Evolutionary conservation across 2,888 invertebrate genomes (phyloP).

Genomic region (Oxystoma pomonae): DNA sequence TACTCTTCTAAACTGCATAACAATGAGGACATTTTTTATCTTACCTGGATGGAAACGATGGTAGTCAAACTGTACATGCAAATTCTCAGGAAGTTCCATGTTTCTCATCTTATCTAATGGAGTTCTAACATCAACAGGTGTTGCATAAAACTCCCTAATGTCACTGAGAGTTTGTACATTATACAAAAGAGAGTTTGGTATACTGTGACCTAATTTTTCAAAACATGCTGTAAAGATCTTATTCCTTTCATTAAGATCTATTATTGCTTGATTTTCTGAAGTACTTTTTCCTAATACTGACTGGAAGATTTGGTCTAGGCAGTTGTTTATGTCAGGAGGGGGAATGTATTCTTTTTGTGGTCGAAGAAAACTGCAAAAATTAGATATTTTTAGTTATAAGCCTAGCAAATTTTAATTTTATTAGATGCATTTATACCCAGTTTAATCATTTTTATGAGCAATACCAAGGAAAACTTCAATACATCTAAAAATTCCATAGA

Average conservation of each 20-base stretch:
- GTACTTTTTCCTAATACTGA: constrained; percentile 50
- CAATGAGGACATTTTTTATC: no score
- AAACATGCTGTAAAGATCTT: constrained; percentile 66
- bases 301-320: constrained; percentile 58
- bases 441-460: no score
- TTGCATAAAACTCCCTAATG: constrained; percentile 66
- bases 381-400: no score
- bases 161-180: constrained; percentile 72
- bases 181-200: constrained; percentile 81
- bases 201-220: constrained; percentile 66
- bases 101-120: constrained; percentile 70
- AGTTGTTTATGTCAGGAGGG: constrained; percentile 58
- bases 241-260: constrained; percentile 59
- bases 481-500: no score
- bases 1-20: no score
- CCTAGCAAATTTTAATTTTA: no score
- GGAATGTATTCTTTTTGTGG: constrained; percentile 72
- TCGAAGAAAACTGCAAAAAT: constrained; percentile 65
- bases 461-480: no score
- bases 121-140: constrained; percentile 63
- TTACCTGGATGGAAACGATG: constrained; percentile 79
- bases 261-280: constrained; percentile 38
- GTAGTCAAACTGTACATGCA: constrained; percentile 79
- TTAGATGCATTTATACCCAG: no score
- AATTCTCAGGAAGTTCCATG: constrained; percentile 78